Conservation (phyloP, 1,140 invertebrate species). For the Eubasilissa regina region DNA sequence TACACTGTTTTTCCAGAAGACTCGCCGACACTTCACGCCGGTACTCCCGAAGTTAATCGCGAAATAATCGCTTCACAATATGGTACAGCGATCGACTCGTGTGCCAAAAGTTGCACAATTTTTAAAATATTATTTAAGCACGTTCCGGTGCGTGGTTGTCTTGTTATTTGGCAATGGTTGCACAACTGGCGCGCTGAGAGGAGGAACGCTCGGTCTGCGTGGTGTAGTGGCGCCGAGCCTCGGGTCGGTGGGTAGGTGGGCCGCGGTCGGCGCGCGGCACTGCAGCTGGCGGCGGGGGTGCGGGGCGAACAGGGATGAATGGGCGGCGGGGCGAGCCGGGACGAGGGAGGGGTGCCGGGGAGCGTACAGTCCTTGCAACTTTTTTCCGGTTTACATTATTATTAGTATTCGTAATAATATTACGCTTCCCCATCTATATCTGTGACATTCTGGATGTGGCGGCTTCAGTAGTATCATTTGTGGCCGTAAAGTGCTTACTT, state of each 20-base stretch:
- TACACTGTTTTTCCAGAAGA: slow-evolving; percentile 16
- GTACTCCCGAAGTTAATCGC: not conserved
- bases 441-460: too few species aligned
- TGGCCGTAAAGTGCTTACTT: too few species aligned
- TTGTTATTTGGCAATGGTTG: slow-evolving; percentile 6
- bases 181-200: slow-evolving; percentile 23
- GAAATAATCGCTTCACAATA: too few species aligned
- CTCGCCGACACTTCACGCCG: slow-evolving; percentile 7
- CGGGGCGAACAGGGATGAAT: slow-evolving; percentile 24
- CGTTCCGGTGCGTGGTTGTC: not conserved
- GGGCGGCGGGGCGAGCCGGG: slow-evolving; percentile 6
- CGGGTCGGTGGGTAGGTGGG: not conserved
- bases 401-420: too few species aligned
- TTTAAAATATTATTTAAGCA: not conserved
- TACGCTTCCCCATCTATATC: too few species aligned
- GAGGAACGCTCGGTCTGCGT: slow-evolving; percentile 16
- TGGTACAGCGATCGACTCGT: not conserved
- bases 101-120: not conserved
- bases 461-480: too few species aligned
- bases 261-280: slow-evolving; percentile 46
- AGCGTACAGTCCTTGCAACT: not conserved
- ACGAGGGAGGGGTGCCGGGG: not conserved
- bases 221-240: slow-evolving; percentile 15
- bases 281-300: slow-evolving; percentile 42
- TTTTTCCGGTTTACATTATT: not conserved